Evolutionary conservation across 2,888 invertebrate genomes (phyloP).

Genomic region (Tigriopus californicus): DNA sequence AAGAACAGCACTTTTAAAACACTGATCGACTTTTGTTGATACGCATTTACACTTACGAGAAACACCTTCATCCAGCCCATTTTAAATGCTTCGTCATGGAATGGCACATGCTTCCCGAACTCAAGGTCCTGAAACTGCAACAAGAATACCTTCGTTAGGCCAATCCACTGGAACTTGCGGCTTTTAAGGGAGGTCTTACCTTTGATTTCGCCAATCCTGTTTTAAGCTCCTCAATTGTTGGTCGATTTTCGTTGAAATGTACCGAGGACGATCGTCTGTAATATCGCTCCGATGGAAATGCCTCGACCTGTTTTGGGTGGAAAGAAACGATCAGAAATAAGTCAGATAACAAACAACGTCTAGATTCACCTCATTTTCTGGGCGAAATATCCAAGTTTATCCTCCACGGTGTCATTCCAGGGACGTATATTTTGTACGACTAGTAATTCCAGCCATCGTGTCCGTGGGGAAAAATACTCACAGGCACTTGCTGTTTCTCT

Average conservation of each 20-base stretch:
- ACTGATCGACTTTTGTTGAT: background rate
- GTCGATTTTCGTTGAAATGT: background rate
- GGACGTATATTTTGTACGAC: too few species aligned
- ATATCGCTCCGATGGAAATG: background rate
- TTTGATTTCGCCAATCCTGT: background rate
- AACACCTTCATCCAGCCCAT: conserved; percentile 97
- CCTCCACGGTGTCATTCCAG: too few species aligned
- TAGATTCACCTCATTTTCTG: too few species aligned
- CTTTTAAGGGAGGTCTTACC: background rate
- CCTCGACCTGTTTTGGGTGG: background rate
- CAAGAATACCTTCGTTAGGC: too few species aligned
- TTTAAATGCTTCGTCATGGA: conserved; percentile 35
- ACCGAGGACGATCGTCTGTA: background rate
- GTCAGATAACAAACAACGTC: too few species aligned
- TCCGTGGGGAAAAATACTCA: too few species aligned
- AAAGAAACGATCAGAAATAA: too few species aligned
- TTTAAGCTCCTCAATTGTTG: background rate
- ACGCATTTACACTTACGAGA: conserved; percentile 15
- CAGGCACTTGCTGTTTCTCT: too few species aligned
- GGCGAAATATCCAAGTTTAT: too few species aligned
- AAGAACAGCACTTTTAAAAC: background rate
- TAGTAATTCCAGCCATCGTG: too few species aligned
- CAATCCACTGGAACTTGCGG: too few species aligned
- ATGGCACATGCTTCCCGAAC: background rate
- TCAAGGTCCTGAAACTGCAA: background rate